Evolutionary conservation across 2,888 invertebrate genomes (phyloP), one percentile per base, ranked within the genome.

Genomic region (Drosophila multiciliata): DNA sequence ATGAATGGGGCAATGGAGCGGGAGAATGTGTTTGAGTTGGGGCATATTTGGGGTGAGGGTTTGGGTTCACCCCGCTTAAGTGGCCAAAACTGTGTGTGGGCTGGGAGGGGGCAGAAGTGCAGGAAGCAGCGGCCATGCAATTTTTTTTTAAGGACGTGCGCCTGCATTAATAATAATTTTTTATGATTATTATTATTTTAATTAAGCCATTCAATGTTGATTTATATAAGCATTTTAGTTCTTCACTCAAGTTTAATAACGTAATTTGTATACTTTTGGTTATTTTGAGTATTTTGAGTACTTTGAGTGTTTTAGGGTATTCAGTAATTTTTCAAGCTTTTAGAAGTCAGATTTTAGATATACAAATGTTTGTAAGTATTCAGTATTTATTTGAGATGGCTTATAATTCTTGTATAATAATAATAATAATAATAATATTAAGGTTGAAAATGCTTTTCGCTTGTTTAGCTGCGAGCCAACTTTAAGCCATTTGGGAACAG

Each of bases 1-100:
- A 64, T 75, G 80, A 78, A 75, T 82, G 72, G 66, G 54, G 53
- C 53, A 53, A 63, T 65, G 66, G 55, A 52, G 29, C 29, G 45
- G 12, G 1, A 1, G 29, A 38, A n/a, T 15, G 66, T 53, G 32
- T 35, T 35, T 38, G 26, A 35, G 35, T 35, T 17, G 26, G 26
- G n/a, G 1, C 1, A 12, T 38, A 38, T 20, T 38, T 12, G 23
- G 17, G 23, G 48, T 17, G 23, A 15, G 20, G 20, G 48, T 45
- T 35, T 33, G 57, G 38, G 49, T 20, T 63, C 17, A 40, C 33
- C 38, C 35, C 55, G 55, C 70, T 57, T 80, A 68, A 80, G 80
- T 78, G 78, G 78, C 78, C 59, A 52, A 50, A 67, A 62, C 52
- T 64, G 66, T 64, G 7, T 15, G 0, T 4, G 40, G 26, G 57